Evolutionary conservation across 2,113 vertebrate genomes (phyloP), one percentile per base, ranked within the genome.

Genomic region (Petrocephalus microphthalmus): DNA sequence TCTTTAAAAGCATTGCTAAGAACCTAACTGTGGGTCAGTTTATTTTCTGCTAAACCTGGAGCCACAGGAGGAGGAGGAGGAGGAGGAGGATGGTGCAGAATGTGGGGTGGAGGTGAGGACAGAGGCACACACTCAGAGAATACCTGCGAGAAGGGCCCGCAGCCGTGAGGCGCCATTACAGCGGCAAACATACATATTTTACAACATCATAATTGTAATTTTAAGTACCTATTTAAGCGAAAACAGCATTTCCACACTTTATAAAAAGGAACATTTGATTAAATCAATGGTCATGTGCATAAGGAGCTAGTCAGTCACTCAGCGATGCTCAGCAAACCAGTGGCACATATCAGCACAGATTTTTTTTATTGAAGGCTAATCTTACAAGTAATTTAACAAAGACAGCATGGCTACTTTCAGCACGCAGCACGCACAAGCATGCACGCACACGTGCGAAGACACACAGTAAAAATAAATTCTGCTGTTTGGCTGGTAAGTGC

Each of bases 331-430:
- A 54, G 37, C 29, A 22, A 56, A 57, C 51, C 42, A 87, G 64
- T 33, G 19, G 19, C 71, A 88, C 19, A 54, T 2, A 54, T 25
- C 60, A 78, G 29, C 71, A 71, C n/a, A 49, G 13, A 52, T 78
- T 57, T 85, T 85, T 64, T 84, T 88, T 88, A 88, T 85, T 88
- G 42, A 88, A 67, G 56, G 47, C 54, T 67, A 84, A 52, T 53
- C 54, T 52, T 83, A 88, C 42, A 88, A 64, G 53, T 64, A 85
- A 88, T 83, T 71, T 84, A 85, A 88, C 82, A 88, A 85, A 67
- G 57, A 88, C 56, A 85, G 82, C 56, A 88, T 84, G n/a, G 56
- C 45, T 47, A 84, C 25, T 53, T 56, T 85, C 49, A 85, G 49
- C 51, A 85, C 47, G 51, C 49, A 53, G 64, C 74, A 13, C 87